Percentiles rank a stretch among this genome's conserved stretches.
Evolutionary conservation across 2,888 invertebrate species (phyloP).

Genomic region (Petrophora chlorosata): DNA sequence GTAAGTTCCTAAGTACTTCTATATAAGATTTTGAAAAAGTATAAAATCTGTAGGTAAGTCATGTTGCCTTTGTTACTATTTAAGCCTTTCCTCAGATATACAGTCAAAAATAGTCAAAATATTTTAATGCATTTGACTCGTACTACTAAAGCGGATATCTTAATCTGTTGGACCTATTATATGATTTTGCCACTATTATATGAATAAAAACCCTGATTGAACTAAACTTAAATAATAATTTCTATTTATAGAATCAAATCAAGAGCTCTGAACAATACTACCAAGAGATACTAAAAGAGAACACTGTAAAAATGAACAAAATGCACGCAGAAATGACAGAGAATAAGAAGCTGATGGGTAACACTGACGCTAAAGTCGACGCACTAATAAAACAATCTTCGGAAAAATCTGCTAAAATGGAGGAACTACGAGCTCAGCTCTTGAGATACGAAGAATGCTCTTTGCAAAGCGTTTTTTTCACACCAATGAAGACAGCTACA

Average conservation of each 20-base stretch:
- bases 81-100: too few species aligned
- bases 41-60: too few species aligned
- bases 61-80: too few species aligned
- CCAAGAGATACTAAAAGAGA: conserved; percentile 78
- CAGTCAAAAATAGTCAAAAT: too few species aligned
- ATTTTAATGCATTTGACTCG: too few species aligned
- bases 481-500: conserved; percentile 81
- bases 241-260: conserved; percentile 78
- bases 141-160: too few species aligned
- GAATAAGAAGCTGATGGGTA: conserved; percentile 69
- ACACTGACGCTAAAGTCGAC: conserved; percentile 78
- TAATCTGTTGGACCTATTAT: too few species aligned
- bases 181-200: too few species aligned
- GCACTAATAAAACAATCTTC: conserved; percentile 73
- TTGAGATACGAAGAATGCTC: conserved; percentile 76
- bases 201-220: too few species aligned
- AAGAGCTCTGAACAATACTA: conserved; percentile 71
- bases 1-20: conserved; percentile 54
- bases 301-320: conserved; percentile 76
- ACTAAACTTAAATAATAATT: too few species aligned
- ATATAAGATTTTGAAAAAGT: too few species aligned
- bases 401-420: conserved; percentile 75
- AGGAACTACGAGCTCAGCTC: conserved; percentile 72
- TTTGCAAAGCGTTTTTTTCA: conserved; percentile 75
- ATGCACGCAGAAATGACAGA: conserved; percentile 69